Percentiles rank a stretch among this genome's conserved stretches.
phyloP scores from a whole-genome alignment of 2,797 vertebrate genomes.

The Aplochiton taeniatus region DNA sequence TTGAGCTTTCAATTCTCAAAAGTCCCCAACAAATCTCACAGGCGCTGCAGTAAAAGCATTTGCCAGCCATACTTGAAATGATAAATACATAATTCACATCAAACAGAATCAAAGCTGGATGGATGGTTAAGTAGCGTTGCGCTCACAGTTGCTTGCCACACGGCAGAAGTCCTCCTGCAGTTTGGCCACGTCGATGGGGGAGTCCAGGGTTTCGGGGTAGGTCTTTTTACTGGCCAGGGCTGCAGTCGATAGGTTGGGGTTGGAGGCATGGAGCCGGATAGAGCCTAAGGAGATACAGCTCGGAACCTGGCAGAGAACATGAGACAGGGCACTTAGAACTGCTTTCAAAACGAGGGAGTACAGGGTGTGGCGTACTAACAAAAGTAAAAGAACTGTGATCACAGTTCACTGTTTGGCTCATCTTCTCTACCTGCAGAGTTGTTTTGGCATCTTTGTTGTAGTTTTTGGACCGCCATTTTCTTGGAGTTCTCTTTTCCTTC shows the following conservation, averaged over 20 bases:
- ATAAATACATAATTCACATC: not conserved
- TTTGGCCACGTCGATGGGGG: slow-evolving; percentile 88
- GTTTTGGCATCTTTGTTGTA: slow-evolving; percentile 93
- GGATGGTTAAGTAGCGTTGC: not conserved
- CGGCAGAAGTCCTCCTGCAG: slow-evolving; percentile 95
- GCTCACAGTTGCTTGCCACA: slow-evolving; percentile 87
- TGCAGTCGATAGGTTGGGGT: slow-evolving; percentile 94
- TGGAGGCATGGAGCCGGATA: slow-evolving; percentile 92
- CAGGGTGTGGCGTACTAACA: not conserved
- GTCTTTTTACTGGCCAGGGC: slow-evolving; percentile 85
- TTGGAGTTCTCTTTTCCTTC: slow-evolving; percentile 90
- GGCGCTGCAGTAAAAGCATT: not conserved
- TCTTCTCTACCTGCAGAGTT: slow-evolving; percentile 85
- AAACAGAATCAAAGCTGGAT: not conserved
- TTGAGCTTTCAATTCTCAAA: not conserved
- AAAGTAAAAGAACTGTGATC: not conserved
- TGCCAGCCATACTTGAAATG: not conserved
- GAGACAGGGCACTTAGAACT: no score
- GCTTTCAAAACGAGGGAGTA: not conserved
- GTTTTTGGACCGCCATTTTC: slow-evolving; percentile 89
- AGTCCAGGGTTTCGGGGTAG: slow-evolving; percentile 83
- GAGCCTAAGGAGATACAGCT: slow-evolving; percentile 83
- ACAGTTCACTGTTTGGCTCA: not conserved
- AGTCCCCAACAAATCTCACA: not conserved
- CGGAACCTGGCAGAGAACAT: slow-evolving; percentile 66